These are phyloP conservation scores for Aphrophora alni DNA, from an alignment of 2,888 invertebrate genomes.

Conservation along the genomic window DNA sequence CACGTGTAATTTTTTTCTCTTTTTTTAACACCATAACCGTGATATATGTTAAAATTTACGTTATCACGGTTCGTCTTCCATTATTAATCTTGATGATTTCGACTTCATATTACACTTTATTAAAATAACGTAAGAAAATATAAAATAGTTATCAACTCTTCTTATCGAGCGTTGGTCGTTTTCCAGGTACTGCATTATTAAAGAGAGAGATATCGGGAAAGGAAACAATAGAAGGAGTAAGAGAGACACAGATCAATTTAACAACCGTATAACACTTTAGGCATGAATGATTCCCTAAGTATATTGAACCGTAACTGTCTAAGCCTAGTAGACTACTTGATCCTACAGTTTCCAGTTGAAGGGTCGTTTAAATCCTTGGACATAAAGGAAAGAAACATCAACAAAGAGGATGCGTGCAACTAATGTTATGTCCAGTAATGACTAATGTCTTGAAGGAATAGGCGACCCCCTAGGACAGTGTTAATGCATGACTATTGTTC, in stretches of 20 bases:
- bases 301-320: not conserved
- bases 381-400: not conserved
- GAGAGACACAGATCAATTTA: not conserved
- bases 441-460: not conserved
- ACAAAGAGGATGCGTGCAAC: not conserved
- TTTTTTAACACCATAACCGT: too few species aligned
- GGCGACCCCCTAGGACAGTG: not conserved
- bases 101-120: too few species aligned
- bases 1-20: too few species aligned
- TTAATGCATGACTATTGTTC: constrained; percentile 9
- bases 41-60: too few species aligned
- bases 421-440: not conserved
- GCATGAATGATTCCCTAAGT: not conserved
- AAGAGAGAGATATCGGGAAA: not conserved
- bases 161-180: too few species aligned
- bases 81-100: too few species aligned
- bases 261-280: too few species aligned
- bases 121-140: too few species aligned
- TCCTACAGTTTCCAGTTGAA: not conserved
- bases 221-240: constrained; percentile 16
- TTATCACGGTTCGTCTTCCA: too few species aligned
- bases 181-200: too few species aligned
- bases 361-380: not conserved
- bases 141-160: too few species aligned
- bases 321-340: not conserved